A percentile compares a stretch with the other conserved stretches of the same genome.
phyloP scores from a whole-genome alignment of 1,140 invertebrate genomes.

The Bilobella aurantiaca region DNA sequence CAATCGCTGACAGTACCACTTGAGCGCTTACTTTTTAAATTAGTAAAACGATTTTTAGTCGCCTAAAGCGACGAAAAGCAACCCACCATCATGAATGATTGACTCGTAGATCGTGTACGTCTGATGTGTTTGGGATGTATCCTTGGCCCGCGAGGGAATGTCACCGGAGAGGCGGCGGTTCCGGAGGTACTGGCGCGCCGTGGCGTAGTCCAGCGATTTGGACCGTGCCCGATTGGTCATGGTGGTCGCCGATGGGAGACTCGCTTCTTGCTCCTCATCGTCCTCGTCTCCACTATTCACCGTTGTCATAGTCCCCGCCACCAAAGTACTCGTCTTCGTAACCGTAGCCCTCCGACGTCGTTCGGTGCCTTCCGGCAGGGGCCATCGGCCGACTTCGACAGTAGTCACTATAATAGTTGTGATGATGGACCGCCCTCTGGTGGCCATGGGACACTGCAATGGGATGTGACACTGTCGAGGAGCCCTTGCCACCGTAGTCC shows the following conservation, averaged over 20 bases:
- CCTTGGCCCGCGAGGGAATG: slow-evolving; percentile 1
- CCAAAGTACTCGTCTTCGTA: background rate
- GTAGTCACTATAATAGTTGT: background rate
- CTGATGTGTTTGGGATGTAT: slow-evolving; percentile 16
- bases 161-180: slow-evolving; percentile 20
- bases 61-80: too few relatives aligned
- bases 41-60: background rate
- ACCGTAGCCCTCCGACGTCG: background rate
- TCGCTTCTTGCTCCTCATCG: slow-evolving; percentile 9
- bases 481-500: background rate
- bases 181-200: background rate
- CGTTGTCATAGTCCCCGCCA: slow-evolving; percentile 1
- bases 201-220: slow-evolving; percentile 17
- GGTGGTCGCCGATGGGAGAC: background rate
- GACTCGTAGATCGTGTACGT: slow-evolving; percentile 29
- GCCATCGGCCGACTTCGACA: background rate
- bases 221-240: background rate
- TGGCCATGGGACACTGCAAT: background rate
- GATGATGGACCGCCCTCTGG: background rate
- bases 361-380: background rate
- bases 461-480: background rate
- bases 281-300: background rate
- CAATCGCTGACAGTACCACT: too few relatives aligned
- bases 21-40: too few relatives aligned
- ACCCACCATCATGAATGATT: slow-evolving; percentile 26